Conservation (phyloP, 2,888 invertebrate species). For the Cheilosia pagana region DNA sequence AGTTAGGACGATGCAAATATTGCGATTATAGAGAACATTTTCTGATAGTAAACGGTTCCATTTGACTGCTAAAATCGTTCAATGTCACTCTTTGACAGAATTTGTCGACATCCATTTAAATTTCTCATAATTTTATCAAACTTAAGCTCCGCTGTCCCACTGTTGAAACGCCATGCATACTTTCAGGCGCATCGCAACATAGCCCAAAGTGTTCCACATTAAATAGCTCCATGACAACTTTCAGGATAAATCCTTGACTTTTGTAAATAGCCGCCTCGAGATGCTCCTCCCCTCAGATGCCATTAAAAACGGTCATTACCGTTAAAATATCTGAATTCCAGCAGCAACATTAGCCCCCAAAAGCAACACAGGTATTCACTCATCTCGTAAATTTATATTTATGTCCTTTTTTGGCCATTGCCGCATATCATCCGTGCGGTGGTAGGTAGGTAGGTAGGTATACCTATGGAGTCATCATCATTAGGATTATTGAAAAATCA, state of each 20-base stretch:
- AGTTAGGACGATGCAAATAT: no score
- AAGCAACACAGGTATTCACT: conserved; percentile 69
- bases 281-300: conserved; percentile 1
- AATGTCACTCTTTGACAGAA: no score
- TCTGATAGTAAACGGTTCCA: no score
- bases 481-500: conserved; percentile 75
- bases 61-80: no score
- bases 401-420: conserved; percentile 68
- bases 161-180: no score
- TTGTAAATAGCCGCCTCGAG: background rate
- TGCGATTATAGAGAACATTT: no score
- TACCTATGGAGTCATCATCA: conserved; percentile 70
- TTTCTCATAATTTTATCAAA: no score
- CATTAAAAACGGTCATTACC: conserved; percentile 57
- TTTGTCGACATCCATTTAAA: no score
- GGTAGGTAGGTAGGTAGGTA: conserved; percentile 12
- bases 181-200: no score
- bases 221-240: no score
- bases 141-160: no score
- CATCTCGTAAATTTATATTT: conserved; percentile 70
- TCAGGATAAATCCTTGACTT: conserved; percentile 1
- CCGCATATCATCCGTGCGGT: conserved; percentile 6
- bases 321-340: conserved; percentile 39
- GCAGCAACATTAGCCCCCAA: conserved; percentile 33
- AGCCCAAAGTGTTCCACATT: no score